Conservation (phyloP, 2,888 invertebrate genomes). For the Malthinus flaveolus region DNA sequence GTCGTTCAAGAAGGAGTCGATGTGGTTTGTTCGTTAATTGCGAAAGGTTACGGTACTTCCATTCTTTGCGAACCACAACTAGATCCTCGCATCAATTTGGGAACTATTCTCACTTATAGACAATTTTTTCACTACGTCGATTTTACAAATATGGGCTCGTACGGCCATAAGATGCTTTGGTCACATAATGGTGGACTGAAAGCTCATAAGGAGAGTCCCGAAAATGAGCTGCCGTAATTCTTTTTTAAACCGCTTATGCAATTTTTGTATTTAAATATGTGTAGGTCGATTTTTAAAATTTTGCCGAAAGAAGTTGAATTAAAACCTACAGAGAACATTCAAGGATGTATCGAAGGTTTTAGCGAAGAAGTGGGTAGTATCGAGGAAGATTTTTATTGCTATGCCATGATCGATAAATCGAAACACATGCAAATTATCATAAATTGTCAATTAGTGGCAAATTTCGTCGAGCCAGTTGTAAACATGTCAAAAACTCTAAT, state of each 20-base stretch:
- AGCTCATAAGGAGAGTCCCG: conserved; percentile 32
- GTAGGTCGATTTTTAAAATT: conserved; percentile 56
- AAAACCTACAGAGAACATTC: conserved; percentile 54
- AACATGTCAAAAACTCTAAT: conserved; percentile 57
- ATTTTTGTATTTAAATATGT: conserved; percentile 20
- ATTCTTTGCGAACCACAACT: conserved; percentile 65
- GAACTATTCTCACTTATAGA: conserved; percentile 65
- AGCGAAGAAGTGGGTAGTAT: conserved; percentile 53
- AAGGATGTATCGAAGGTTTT: conserved; percentile 52
- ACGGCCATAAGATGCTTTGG: conserved; percentile 60
- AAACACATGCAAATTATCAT: conserved; percentile 60
- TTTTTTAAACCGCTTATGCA: not conserved
- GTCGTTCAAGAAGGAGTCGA: conserved; percentile 52
- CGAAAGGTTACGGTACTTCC: conserved; percentile 68
- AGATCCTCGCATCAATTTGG: conserved; percentile 62
- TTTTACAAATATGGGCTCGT: conserved; percentile 62
- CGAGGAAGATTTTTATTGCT: conserved; percentile 63
- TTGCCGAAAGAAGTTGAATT: conserved; percentile 57
- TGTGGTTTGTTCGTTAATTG: conserved; percentile 57
- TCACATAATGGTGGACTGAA: conserved; percentile 43
- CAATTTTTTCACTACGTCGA: conserved; percentile 53
- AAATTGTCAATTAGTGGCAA: conserved; percentile 58
- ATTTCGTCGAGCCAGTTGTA: conserved; percentile 63
- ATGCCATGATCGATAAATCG: conserved; percentile 59
- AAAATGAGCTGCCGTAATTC: conserved; percentile 8